These are phyloP conservation scores for Calliphora vicina DNA, from an alignment of 1,140 invertebrate genomes.

Conservation along the genomic window DNA sequence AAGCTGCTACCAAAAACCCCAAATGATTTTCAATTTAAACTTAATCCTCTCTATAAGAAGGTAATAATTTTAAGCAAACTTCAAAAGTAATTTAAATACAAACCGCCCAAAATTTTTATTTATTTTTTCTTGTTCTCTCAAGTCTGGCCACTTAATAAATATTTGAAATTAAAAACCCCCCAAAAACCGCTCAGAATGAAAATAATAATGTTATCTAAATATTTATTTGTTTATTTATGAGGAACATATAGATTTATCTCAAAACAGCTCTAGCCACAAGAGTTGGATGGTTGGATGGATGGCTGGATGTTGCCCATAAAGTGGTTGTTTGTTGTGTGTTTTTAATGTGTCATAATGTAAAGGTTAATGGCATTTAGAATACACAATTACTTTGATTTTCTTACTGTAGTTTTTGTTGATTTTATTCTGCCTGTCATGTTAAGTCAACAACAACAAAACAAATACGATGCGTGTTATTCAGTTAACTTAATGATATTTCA, in stretches of 20 bases:
- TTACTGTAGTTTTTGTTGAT: too few relatives aligned
- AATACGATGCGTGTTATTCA: neutral
- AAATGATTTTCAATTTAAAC: too few relatives aligned
- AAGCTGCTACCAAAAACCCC: neutral
- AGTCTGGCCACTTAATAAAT: neutral
- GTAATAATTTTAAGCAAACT: too few relatives aligned
- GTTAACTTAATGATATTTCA: neutral
- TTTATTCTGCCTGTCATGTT: neutral
- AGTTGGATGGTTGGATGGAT: too few relatives aligned
- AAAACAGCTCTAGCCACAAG: too few relatives aligned
- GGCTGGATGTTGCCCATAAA: too few relatives aligned
- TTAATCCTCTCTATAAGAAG: too few relatives aligned
- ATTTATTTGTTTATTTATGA: neutral
- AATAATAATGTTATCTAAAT: conserved; percentile 6
- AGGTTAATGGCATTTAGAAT: neutral
- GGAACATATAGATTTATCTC: neutral
- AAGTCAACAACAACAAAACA: neutral
- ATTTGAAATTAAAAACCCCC: neutral
- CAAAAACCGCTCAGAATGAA: neutral
- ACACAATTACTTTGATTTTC: neutral
- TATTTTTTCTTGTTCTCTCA: neutral
- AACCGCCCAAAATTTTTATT: neutral
- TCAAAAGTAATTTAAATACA: neutral
- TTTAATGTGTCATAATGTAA: conserved; percentile 1
- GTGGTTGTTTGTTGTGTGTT: neutral